Conservation (phyloP, 2,888 invertebrate genomes). For the Craniophora ligustri region DNA sequence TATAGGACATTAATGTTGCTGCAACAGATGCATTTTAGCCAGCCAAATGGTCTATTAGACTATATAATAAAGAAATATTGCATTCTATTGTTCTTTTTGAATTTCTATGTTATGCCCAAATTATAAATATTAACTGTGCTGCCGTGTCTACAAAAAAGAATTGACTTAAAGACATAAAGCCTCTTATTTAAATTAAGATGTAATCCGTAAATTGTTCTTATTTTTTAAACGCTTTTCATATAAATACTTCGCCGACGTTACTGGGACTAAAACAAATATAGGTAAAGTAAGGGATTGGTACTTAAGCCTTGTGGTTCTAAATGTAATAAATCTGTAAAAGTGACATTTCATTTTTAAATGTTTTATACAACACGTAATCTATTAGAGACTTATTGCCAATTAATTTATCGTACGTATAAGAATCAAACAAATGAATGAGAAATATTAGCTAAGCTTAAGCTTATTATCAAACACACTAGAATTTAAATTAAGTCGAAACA, state of each 20-base stretch:
- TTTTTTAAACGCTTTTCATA: not conserved
- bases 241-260: not conserved
- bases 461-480: no score
- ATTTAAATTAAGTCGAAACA: not conserved
- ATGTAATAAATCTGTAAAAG: no score
- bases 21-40: constrained; percentile 39
- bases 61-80: constrained; percentile 3
- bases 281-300: no score
- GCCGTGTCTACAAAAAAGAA: not conserved
- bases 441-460: no score
- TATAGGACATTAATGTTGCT: constrained; percentile 37
- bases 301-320: no score
- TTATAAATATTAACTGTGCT: not conserved
- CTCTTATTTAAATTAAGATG: not conserved
- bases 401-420: no score
- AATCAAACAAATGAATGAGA: no score
- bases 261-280: not conserved
- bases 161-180: not conserved
- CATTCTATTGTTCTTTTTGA: constrained; percentile 36
- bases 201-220: not conserved
- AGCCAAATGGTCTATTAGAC: constrained; percentile 8
- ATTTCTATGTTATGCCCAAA: constrained; percentile 11
- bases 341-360: no score
- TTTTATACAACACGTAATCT: no score
- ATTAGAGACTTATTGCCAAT: no score